Conservation (phyloP, 1,140 invertebrate species). For the Heliothis subflexa region DNA sequence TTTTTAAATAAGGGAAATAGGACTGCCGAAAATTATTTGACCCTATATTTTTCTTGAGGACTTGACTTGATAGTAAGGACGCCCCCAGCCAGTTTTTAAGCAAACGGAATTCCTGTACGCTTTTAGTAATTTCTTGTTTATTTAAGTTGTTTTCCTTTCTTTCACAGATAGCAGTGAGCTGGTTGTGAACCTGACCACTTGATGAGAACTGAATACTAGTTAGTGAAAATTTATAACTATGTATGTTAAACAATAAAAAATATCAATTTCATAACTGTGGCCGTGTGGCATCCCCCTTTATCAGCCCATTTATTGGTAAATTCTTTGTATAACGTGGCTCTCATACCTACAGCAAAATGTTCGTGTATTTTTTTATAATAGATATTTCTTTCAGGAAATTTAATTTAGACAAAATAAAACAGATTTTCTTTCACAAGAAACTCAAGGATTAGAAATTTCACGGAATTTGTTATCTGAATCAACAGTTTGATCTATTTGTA, state of each 20-base stretch:
- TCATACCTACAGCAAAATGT: background rate
- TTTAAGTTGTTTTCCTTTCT: conserved; percentile 34
- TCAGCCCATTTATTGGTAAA: conserved; percentile 40
- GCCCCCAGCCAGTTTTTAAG: no score
- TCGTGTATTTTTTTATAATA: background rate
- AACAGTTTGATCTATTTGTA: no score
- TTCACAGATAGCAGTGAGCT: conserved; percentile 69
- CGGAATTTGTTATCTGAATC: no score
- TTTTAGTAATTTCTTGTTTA: background rate
- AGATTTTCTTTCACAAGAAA: no score
- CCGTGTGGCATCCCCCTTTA: conserved; percentile 32
- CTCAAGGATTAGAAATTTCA: no score
- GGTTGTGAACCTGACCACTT: conserved; percentile 61
- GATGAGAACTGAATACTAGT: conserved; percentile 63
- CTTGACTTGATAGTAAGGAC: no score
- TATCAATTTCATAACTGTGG: conserved; percentile 46
- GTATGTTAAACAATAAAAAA: conserved; percentile 52
- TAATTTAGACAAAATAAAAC: no score
- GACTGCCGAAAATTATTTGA: no score
- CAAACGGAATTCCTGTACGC: background rate
- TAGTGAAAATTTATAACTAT: conserved; percentile 58
- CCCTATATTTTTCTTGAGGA: no score
- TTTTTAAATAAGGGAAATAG: no score
- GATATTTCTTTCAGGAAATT: no score
- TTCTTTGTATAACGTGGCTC: conserved; percentile 14